A percentile compares a stretch with the other conserved stretches of the same genome.
These are phyloP conservation scores for Montipora efflorescens DNA, from an alignment of 64 coral and sea anemone species.

Conservation along the genomic window DNA sequence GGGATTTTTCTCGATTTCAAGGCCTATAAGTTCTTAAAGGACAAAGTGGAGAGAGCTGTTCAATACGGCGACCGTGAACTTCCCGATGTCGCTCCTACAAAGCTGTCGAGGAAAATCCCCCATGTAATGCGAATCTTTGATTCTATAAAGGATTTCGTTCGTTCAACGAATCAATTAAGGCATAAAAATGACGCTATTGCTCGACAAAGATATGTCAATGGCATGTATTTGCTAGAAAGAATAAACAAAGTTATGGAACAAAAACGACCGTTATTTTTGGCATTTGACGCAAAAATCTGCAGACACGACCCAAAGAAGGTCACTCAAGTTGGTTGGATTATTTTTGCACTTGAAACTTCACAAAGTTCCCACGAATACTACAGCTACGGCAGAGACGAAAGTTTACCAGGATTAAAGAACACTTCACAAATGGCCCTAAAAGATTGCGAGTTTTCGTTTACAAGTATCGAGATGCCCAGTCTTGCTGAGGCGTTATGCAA, in stretches of 20 bases:
- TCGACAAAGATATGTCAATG: conserved; percentile 37
- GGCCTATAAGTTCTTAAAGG: conserved; percentile 21
- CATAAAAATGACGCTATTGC: conserved; percentile 9
- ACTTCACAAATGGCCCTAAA: not conserved
- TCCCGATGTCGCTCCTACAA: not conserved
- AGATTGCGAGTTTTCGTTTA: not conserved
- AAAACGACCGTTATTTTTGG: conserved; percentile 33
- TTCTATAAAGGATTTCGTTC: conserved; percentile 5
- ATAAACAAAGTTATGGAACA: not conserved
- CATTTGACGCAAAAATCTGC: not conserved
- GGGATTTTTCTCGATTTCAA: conserved; percentile 43
- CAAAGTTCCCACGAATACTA: not conserved
- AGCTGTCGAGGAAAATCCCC: conserved; percentile 5
- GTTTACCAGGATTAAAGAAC: not conserved
- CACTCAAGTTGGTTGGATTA: not conserved
- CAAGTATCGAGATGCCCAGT: not conserved
- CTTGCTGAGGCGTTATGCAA: not conserved
- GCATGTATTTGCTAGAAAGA: not conserved
- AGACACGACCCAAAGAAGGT: not conserved
- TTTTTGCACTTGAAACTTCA: conserved; percentile 15
- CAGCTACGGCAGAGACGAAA: not conserved
- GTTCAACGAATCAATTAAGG: not conserved
- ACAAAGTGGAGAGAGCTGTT: conserved; percentile 34
- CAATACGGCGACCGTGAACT: not conserved
- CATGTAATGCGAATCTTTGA: conserved; percentile 29